Evolutionary conservation across 2,113 vertebrate species (phyloP), one percentile per base, ranked within the genome.

Genomic region (Natator depressus): DNA sequence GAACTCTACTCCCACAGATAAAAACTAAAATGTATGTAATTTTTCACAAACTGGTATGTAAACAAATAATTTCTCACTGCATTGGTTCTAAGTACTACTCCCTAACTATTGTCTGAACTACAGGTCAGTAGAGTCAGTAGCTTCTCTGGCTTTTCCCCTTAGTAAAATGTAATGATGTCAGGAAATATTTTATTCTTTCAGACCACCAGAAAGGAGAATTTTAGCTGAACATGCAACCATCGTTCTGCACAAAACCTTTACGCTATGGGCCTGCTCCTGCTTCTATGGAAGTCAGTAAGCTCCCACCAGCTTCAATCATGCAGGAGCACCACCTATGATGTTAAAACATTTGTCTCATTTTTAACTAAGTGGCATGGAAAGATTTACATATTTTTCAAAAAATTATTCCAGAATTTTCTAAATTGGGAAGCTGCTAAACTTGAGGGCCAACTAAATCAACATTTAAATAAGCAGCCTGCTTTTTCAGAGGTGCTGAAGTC

Each of bases 51-150:
- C 11, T 11, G 17, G 1, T 50, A 2, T 29, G 49, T 82, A 55
- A 76, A 89, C 62, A 69, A 72, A 47, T 24, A 31, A 69, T 81
- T 59, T 38, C 50, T 83, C 6, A 12, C 50, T 93, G 22, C 80
- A 12, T 38, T 78, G 2, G 35, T 2, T 55, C n/a, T 46, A 91
- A 86, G 51, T 7, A 42, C 5, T 47, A 75, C 75, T 90, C 85
- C 55, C 82, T 13, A 80, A 38, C 85, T 83, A 42, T 54, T 84
- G 25, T 51, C 13, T 50, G 91, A 88, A 91, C 10, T 5, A 82
- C 1, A 0, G 1, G 1, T 42, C 69, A 83, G 57, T 75, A 84
- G 75, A 91, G 89, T 85, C 1, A 65, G 1, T 19, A 3, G 19
- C 16, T 94, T 31, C 59, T 90, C 31, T 84, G 51, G 53, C 19